These are phyloP conservation scores for Pterocles gutturalis DNA, from an alignment of 2,113 vertebrate genomes.

Conservation along the genomic window DNA sequence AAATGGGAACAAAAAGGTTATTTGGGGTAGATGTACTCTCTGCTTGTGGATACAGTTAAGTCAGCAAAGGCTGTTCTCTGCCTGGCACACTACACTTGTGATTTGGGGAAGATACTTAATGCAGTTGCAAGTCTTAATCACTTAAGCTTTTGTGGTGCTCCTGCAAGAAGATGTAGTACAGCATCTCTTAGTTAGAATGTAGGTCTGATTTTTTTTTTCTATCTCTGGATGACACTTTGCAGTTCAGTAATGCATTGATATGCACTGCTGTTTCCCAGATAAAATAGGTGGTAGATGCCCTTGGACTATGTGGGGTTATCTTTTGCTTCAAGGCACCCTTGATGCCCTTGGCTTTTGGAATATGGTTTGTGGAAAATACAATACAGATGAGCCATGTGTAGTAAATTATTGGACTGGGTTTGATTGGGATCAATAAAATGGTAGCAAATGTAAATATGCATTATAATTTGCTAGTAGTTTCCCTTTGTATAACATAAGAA, in stretches of 20 bases:
- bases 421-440: not conserved
- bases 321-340: not conserved
- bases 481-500: not conserved
- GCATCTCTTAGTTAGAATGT: not conserved
- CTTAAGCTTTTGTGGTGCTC: not conserved
- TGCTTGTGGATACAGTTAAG: not conserved
- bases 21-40: not conserved
- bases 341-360: not conserved
- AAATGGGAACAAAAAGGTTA: conserved; percentile 11
- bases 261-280: not conserved
- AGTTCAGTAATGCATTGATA: not conserved
- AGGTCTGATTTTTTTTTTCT: not conserved
- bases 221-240: not conserved
- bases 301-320: fast-evolving
- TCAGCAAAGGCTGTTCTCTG: not conserved
- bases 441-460: not conserved
- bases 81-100: not conserved
- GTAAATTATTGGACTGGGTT: not conserved
- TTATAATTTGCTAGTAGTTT: not conserved
- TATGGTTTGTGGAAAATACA: not conserved
- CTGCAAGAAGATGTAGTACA: not conserved
- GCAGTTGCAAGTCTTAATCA: not conserved
- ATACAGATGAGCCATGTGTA: not conserved
- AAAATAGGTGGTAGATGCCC: not conserved
- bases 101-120: not conserved